phyloP scores from a whole-genome alignment of 2,797 vertebrate genomes.

The Sorex maritimensis region DNA sequence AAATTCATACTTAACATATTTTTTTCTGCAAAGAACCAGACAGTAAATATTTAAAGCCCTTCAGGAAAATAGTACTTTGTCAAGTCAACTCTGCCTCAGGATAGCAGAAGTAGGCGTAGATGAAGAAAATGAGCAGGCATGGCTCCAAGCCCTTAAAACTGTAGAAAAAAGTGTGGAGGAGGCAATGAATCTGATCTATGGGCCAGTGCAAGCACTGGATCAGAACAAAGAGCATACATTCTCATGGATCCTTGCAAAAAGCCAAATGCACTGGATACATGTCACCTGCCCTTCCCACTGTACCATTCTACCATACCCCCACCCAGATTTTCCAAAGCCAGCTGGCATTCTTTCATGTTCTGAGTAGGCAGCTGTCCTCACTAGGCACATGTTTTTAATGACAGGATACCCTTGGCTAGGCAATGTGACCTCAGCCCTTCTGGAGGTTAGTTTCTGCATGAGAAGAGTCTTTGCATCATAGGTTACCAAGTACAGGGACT shows the following conservation, averaged over 20 bases:
- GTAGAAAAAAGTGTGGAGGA: background rate
- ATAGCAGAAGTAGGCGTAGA: background rate
- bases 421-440: background rate
- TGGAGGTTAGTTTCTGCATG: background rate
- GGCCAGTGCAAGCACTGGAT: background rate
- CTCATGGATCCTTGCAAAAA: background rate
- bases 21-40: background rate
- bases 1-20: background rate
- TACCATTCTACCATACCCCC: background rate
- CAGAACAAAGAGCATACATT: background rate
- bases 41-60: slow-evolving; percentile 19
- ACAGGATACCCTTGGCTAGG: background rate
- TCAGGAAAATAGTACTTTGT: background rate
- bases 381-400: background rate
- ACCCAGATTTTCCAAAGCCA: background rate
- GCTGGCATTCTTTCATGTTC: background rate
- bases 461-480: rapidly evolving
- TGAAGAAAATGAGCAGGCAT: background rate
- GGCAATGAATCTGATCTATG: background rate
- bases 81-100: no score
- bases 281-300: background rate
- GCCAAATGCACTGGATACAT: background rate
- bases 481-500: background rate
- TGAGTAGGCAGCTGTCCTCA: background rate
- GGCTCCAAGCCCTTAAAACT: background rate